Evolutionary conservation across 2,797 vertebrate species (phyloP), one percentile per base, ranked within the genome.

Genomic region (Alexandromys oeconomus): DNA sequence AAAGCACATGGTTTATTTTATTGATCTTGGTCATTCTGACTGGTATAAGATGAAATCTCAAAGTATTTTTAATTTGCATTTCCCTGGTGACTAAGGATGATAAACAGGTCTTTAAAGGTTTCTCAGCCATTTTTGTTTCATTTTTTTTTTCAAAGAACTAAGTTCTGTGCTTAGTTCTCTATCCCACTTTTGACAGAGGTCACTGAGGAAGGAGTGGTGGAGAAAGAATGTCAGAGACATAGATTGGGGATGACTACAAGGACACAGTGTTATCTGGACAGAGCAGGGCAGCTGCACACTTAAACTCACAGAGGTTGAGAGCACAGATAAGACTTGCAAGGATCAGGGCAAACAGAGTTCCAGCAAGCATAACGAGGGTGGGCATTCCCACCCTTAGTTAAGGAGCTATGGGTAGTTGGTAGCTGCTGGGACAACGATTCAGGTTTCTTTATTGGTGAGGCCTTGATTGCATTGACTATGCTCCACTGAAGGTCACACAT

Each of bases 311-410:
- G 34, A n/a, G 19, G 31, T n/a, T n/a, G 19, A n/a, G 1, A 79
- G 2, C n/a, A 54, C 10, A 79, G 2, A 13, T 7, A 54, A 31
- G 27, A 17, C 15, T 19, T 51, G 76, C 29, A 48, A 17, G 17
- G 31, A n/a, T n/a, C 48, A 54, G 54, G 1, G 2, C 77, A 54
- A 10, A 23, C 51, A n/a, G 5, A 48, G 12, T 79, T 79, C 19
- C 48, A 79, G 34, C 77, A 54, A 21, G 3, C 54, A 54, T 48
- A 79, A 8, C 5, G 15, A 78, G 9, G 46, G 5, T n/a, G 48
- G 31, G 1, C 0, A 3, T 54, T 79, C 19, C 1, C 10, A n/a
- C 48, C 10, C 0, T 4, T n/a, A 69, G 14, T 15, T n/a, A 69
- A 69, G 31, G 31, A 67, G 31, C 65, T 67, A 34, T 67, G 12